Percentiles rank a stretch among this genome's conserved stretches.
Evolutionary conservation across 2,888 invertebrate species (phyloP).

Genomic region (Sinhomidia bicolor): DNA sequence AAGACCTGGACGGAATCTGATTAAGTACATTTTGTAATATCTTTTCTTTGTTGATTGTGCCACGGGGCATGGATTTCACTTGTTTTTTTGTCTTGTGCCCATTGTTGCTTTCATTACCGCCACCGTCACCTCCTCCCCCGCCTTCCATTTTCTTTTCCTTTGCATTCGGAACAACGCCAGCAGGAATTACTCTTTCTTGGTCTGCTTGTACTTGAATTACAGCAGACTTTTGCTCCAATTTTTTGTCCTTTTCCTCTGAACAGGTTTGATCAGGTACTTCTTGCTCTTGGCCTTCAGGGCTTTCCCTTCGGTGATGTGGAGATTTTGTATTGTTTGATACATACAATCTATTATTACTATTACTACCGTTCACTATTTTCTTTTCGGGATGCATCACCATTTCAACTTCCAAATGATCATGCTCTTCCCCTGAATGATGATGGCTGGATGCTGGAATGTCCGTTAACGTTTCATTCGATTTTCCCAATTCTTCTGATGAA

Average conservation of each 20-base stretch:
- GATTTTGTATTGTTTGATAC: conserved; percentile 47
- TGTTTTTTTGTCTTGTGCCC: conserved; percentile 48
- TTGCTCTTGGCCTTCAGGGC: conserved; percentile 78
- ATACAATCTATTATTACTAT: conserved; percentile 35
- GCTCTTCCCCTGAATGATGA: not conserved
- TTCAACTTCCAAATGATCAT: conserved; percentile 60
- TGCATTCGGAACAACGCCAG: conserved; percentile 48
- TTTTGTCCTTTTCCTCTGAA: conserved; percentile 42
- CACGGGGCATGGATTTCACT: conserved; percentile 37
- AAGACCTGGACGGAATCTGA: conserved; percentile 73
- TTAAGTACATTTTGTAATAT: conserved; percentile 74
- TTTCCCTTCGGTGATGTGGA: conserved; percentile 73
- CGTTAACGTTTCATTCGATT: conserved; percentile 74
- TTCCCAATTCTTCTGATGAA: conserved; percentile 74
- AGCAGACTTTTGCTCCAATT: not conserved
- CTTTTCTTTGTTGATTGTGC: conserved; percentile 73
- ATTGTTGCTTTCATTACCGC: not conserved
- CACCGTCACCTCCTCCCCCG: conserved; percentile 51
- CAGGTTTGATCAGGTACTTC: conserved; percentile 68
- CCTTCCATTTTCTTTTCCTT: conserved; percentile 73
- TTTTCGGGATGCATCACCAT: conserved; percentile 66
- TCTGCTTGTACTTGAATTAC: not conserved
- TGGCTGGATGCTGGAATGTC: conserved; percentile 56
- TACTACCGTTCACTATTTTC: conserved; percentile 20
- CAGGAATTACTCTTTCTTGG: not conserved